Percentiles rank a stretch among this genome's conserved stretches.
phyloP scores from a whole-genome alignment of 2,797 vertebrate species.

The Microctenopoma stevenorrisi region DNA sequence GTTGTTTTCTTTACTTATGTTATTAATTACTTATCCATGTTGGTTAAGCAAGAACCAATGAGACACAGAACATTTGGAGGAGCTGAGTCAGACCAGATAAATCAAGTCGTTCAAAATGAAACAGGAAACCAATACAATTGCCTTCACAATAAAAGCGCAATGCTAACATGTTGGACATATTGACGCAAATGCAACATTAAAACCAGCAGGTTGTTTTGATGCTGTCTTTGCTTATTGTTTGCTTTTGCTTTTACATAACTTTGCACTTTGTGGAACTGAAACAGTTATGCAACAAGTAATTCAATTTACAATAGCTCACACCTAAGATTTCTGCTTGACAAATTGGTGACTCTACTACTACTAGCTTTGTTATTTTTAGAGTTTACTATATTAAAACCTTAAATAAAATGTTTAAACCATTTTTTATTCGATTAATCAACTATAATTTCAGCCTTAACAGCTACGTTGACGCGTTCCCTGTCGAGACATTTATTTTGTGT shows the following conservation, averaged over 20 bases:
- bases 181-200: background rate
- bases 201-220: too few relatives aligned
- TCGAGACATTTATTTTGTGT: conserved; percentile 12
- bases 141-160: conserved; percentile 43
- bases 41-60: background rate
- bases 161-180: background rate
- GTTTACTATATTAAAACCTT: too few relatives aligned
- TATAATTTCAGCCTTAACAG: background rate
- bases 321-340: too few relatives aligned
- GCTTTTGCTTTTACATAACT: background rate
- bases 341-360: too few relatives aligned
- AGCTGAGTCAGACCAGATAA: background rate
- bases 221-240: too few relatives aligned
- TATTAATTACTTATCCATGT: background rate
- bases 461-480: background rate
- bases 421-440: background rate
- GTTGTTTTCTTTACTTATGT: background rate
- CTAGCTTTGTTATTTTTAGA: too few relatives aligned
- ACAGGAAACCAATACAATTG: background rate
- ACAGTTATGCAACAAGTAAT: too few relatives aligned
- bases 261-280: background rate
- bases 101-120: background rate
- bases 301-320: too few relatives aligned
- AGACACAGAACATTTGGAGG: background rate
- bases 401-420: too few relatives aligned